Evolutionary conservation across 2,113 vertebrate genomes (phyloP).

Genomic region (Anoplopoma fimbria): DNA sequence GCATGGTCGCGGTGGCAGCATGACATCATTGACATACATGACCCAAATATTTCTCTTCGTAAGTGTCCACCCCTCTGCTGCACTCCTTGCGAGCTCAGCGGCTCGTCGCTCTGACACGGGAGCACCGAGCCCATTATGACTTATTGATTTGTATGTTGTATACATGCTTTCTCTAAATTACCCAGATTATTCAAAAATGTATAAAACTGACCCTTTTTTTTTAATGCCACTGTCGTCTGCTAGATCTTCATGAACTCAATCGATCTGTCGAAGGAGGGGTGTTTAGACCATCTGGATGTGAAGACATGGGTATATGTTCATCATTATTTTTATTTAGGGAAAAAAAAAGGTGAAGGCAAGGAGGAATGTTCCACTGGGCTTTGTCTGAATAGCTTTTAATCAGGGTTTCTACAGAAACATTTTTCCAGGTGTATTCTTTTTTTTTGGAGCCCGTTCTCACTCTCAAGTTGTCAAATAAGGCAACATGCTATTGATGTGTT

Average conservation of each 20-base stretch:
- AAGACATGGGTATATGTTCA: rapidly evolving
- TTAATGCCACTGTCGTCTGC: neutral
- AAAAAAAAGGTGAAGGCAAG: too few relatives aligned
- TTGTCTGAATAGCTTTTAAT: too few relatives aligned
- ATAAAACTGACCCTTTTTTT: neutral
- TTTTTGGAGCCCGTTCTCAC: too few relatives aligned
- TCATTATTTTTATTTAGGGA: neutral
- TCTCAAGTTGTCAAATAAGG: too few relatives aligned
- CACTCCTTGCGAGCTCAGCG: too few relatives aligned
- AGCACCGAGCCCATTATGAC: neutral
- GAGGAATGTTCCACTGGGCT: too few relatives aligned
- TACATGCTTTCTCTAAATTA: neutral
- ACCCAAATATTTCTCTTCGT: neutral
- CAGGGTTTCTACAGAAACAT: too few relatives aligned
- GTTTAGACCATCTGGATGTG: rapidly evolving
- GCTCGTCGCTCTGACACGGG: neutral
- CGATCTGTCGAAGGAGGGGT: neutral
- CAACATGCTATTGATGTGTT: too few relatives aligned
- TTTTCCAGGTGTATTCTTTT: too few relatives aligned
- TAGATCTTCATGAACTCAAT: conserved; percentile 23
- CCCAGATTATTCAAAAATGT: neutral
- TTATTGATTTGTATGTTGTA: neutral
- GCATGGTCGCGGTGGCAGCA: conserved; percentile 23
- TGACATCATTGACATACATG: conserved; percentile 3
- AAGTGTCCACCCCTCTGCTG: conserved; percentile 3